Evolutionary conservation across 2,113 vertebrate genomes (phyloP).

Genomic region (Illadopsis cleaveri): DNA sequence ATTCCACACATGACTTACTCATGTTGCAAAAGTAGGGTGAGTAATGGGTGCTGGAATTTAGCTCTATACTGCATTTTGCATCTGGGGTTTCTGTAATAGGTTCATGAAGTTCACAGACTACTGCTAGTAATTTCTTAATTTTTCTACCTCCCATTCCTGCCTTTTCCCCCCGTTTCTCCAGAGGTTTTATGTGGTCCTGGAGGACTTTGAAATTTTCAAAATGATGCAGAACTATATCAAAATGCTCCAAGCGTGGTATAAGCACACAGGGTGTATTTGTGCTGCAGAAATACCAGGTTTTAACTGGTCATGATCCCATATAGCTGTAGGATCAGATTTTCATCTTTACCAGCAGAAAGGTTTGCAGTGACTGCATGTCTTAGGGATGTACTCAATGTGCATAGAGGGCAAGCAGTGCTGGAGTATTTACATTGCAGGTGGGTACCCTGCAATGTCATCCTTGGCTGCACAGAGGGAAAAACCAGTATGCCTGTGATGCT

Average conservation of each 20-base stretch:
- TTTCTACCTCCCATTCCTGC: background rate
- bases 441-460: background rate
- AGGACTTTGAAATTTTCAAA: background rate
- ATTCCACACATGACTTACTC: conserved; percentile 6
- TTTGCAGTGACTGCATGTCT: background rate
- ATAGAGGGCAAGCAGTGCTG: background rate
- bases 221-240: background rate
- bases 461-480: background rate
- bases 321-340: background rate
- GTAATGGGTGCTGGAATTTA: conserved; percentile 41
- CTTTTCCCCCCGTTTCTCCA: background rate
- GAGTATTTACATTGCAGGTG: background rate
- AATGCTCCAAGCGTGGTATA: background rate
- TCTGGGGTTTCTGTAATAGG: conserved; percentile 1
- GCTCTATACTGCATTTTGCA: background rate
- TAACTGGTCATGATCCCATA: background rate
- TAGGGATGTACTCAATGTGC: background rate
- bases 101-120: background rate
- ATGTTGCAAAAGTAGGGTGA: conserved; percentile 38
- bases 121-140: background rate
- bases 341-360: background rate
- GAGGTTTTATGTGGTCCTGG: background rate
- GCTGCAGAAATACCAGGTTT: background rate
- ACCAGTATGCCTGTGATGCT: background rate
- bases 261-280: background rate